These are phyloP conservation scores for Limosa lapponica DNA, from an alignment of 2,797 vertebrate genomes.

Conservation along the genomic window DNA sequence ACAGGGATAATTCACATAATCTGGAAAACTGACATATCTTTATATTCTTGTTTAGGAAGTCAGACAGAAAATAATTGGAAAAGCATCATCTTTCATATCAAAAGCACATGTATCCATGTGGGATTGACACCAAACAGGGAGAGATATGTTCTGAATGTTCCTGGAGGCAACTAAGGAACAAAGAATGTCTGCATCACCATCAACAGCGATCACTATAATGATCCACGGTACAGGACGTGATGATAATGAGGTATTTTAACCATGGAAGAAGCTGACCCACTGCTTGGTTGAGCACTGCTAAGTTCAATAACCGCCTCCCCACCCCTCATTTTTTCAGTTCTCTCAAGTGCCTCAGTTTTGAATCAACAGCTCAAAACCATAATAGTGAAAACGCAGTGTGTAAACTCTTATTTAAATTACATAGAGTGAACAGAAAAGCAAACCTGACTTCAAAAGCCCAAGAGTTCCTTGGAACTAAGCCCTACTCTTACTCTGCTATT, in stretches of 20 bases:
- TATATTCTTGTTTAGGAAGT: neutral
- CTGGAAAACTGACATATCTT: neutral
- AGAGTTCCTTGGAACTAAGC: neutral
- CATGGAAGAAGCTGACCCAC: neutral
- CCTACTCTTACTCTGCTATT: neutral
- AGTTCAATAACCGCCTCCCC: neutral
- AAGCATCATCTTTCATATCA: neutral
- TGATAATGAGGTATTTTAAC: neutral
- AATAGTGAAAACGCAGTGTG: neutral
- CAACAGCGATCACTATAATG: neutral
- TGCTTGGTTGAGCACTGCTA: neutral
- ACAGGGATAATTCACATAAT: neutral
- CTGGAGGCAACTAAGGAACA: neutral
- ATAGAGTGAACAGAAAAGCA: neutral
- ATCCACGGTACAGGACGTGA: neutral
- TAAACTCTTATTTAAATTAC: neutral
- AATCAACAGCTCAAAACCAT: neutral
- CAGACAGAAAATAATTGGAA: neutral
- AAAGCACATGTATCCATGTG: neutral
- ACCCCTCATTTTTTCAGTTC: neutral
- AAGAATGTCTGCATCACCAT: neutral
- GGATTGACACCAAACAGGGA: neutral
- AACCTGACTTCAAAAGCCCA: neutral
- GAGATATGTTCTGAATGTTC: rapidly evolving
- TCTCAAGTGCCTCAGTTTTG: neutral